Conservation (phyloP, 2,113 vertebrate species). For the Neotoma lepida region DNA sequence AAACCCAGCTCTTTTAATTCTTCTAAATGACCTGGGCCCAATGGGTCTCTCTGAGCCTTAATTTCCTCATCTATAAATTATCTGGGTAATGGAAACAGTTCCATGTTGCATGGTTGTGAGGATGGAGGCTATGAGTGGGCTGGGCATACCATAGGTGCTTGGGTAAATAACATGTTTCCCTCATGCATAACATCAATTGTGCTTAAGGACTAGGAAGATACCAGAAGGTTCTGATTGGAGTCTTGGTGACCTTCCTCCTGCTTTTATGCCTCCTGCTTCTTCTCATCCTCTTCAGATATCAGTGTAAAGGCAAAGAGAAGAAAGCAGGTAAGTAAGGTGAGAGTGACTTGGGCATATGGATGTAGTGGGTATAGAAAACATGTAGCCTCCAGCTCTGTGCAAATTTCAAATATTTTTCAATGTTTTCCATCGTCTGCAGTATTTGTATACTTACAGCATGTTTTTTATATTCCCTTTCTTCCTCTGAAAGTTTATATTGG, state of each 20-base stretch:
- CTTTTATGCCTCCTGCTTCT: neutral
- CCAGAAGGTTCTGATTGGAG: neutral
- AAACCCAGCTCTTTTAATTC: neutral
- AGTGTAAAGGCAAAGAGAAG: rapidly evolving
- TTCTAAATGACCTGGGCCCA: too few species aligned
- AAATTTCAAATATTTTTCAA: neutral
- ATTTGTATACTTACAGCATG: too few species aligned
- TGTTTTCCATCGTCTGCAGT: neutral
- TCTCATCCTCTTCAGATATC: neutral
- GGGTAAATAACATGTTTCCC: rapidly evolving
- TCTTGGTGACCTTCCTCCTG: neutral
- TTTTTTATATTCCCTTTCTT: rapidly evolving
- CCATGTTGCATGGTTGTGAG: too few species aligned
- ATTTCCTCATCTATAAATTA: too few species aligned
- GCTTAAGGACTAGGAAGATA: neutral
- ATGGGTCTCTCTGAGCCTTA: too few species aligned
- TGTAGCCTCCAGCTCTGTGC: rapidly evolving
- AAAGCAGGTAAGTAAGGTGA: neutral
- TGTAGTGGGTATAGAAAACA: neutral
- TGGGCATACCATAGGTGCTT: neutral
- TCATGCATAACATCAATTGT: rapidly evolving
- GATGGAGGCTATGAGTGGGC: rapidly evolving
- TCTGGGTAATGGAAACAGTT: too few species aligned
- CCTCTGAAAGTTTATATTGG: neutral
- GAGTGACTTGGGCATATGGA: rapidly evolving